Evolutionary conservation across 2,888 invertebrate species (phyloP).

Genomic region (Maniola hyperantus): DNA sequence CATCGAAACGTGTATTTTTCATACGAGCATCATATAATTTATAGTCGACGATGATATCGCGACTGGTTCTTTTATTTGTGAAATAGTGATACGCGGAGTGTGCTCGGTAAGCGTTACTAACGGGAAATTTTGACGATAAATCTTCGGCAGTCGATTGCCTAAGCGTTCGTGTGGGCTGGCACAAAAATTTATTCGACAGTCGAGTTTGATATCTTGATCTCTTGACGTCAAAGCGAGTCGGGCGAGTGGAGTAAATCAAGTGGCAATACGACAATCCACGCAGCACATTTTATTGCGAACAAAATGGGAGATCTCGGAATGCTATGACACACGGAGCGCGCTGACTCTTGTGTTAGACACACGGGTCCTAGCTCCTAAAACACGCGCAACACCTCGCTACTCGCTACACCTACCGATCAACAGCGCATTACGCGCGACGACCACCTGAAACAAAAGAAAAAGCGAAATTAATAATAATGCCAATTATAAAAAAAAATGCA

Average conservation of each 20-base stretch:
- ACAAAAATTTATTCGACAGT: conserved; percentile 75
- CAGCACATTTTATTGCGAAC: conserved; percentile 40
- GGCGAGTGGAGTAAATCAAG: conserved; percentile 50
- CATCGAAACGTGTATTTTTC: conserved; percentile 79
- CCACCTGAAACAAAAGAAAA: conserved; percentile 83
- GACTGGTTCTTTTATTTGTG: conserved; percentile 82
- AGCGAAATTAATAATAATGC: conserved; percentile 82
- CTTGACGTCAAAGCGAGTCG: conserved; percentile 58
- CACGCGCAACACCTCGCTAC: conserved; percentile 3
- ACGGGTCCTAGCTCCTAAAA: conserved; percentile 11
- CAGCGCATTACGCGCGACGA: conserved; percentile 67
- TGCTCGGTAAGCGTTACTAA: conserved; percentile 81
- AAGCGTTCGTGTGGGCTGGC: conserved; percentile 79
- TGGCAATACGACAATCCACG: conserved; percentile 50
- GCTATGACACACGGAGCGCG: conserved; percentile 51
- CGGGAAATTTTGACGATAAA: conserved; percentile 82
- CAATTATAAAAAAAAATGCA: conserved; percentile 62
- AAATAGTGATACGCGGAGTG: conserved; percentile 82
- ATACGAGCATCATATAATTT: conserved; percentile 78
- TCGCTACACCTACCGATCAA: conserved; percentile 64
- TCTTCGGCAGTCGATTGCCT: conserved; percentile 80
- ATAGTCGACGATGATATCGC: conserved; percentile 80
- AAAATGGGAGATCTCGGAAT: conserved; percentile 38
- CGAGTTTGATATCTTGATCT: conserved; percentile 78
- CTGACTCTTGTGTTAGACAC: conserved; percentile 45